Evolutionary conservation across 2,113 vertebrate species (phyloP), one percentile per base, ranked within the genome.

Genomic region (Anarrhichthys ocellatus): DNA sequence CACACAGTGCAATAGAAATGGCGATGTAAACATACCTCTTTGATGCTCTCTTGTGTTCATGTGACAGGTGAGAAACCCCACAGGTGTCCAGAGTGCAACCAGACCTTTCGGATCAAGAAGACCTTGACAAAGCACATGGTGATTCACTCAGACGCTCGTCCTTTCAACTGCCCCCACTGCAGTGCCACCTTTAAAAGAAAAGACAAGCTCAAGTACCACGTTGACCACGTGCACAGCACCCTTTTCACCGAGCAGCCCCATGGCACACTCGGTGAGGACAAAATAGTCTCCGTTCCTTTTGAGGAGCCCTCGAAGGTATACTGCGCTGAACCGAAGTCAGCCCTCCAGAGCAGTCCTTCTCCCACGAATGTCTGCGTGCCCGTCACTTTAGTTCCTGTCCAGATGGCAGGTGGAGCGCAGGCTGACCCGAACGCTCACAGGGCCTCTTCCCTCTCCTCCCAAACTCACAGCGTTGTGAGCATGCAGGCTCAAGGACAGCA

Each of bases 81-180:
- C 93, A 96, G 96, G 83, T 99, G 98, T 92, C 96, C 97, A 8
- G 97, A 98, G 88, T 99, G 98, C 90, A 97, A 96, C 81, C 98
- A 99, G 83, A 96, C 96, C 13, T 99, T 99, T 81, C 95, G 98
- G 82, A 99, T 99, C 91, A 99, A 99, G 96, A 99, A 99, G 94
- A 99, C 98, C 0, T 87, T 99, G 93, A 99, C 97, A 0, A 99
- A 99, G 90, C 98, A 99, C 94, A 96, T 99, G 96, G 98, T 99
- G 87, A 99, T 97, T 88, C 98, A 99, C 91, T 99, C 98, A 17
- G 98, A 99, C 54, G 97, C 97, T 24, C 97, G 98, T 6, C 98
- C 98, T 63, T 99, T 99, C 80, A 98, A 96, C 94, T 99, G 98
- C 86, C 96, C 96, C 3, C 97, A 97, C 88, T 99, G 98, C 91